phyloP scores from a whole-genome alignment of 2,113 vertebrate genomes.

The Pteronura brasiliensis region DNA sequence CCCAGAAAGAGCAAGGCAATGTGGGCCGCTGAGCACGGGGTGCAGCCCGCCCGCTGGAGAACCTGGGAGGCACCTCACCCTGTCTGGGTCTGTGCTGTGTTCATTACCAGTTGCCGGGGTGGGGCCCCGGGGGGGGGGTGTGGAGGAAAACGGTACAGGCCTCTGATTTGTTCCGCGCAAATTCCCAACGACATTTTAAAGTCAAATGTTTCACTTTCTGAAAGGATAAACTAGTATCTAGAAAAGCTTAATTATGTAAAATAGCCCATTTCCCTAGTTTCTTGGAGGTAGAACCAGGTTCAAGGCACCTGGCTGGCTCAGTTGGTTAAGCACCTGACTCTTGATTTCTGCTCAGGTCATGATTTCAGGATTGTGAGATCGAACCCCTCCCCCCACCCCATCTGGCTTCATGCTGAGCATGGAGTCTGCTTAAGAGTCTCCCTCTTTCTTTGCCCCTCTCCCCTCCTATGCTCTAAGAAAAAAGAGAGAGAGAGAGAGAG shows the following conservation, averaged over 20 bases:
- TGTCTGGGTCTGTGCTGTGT: rapidly evolving
- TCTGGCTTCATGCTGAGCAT: not conserved
- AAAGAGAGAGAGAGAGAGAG: not conserved
- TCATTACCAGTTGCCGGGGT: rapidly evolving
- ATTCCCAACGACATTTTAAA: not conserved
- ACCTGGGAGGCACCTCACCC: not conserved
- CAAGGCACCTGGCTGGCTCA: not conserved
- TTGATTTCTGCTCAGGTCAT: not conserved
- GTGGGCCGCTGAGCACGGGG: not conserved
- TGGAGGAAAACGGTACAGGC: rapidly evolving
- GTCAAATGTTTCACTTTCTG: not conserved
- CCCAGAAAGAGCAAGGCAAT: not conserved
- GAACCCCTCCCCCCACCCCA: not conserved
- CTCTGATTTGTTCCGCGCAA: not conserved
- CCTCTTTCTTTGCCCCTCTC: not conserved
- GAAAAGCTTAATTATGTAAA: not conserved
- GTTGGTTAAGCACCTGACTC: not conserved
- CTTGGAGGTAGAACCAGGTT: not conserved
- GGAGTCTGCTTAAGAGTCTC: not conserved
- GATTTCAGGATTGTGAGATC: not conserved
- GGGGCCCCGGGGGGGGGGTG: rapidly evolving
- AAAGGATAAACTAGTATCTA: not conserved
- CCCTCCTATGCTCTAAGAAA: not conserved
- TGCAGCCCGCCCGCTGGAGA: not conserved
- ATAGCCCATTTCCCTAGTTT: not conserved